These are phyloP conservation scores for Tipula helvola DNA, from an alignment of 2,888 invertebrate species.

Conservation along the genomic window DNA sequence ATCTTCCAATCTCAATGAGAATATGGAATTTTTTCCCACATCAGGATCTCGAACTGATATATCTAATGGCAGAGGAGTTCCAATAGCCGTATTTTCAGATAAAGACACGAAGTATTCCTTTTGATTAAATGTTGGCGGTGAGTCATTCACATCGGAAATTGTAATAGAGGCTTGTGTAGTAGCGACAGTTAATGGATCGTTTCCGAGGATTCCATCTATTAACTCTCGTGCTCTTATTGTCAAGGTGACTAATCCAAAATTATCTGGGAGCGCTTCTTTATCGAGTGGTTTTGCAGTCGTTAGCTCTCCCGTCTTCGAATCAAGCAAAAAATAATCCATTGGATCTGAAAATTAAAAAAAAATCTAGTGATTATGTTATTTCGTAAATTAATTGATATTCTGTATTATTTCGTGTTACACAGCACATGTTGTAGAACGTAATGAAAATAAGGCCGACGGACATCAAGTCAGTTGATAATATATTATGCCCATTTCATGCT, in stretches of 20 bases:
- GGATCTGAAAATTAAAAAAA: conserved; percentile 49
- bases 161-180: conserved; percentile 66
- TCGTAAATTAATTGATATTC: too few species aligned
- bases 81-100: conserved; percentile 69
- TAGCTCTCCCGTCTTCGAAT: conserved; percentile 66
- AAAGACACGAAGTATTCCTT: conserved; percentile 69
- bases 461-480: too few species aligned
- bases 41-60: conserved; percentile 81
- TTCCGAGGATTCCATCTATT: conserved; percentile 55
- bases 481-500: too few species aligned
- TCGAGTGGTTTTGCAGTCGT: conserved; percentile 74
- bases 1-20: conserved; percentile 65
- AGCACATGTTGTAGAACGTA: too few species aligned
- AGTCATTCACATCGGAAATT: conserved; percentile 81
- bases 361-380: too few species aligned
- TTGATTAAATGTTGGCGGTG: conserved; percentile 70
- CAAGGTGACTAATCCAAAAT: conserved; percentile 64
- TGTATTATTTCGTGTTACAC: too few species aligned
- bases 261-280: conserved; percentile 67
- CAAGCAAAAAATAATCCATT: conserved; percentile 71
- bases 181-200: conserved; percentile 54
- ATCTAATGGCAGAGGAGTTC: conserved; percentile 69
- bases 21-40: conserved; percentile 72
- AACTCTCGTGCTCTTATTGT: conserved; percentile 68
- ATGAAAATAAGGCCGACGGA: too few species aligned